Percentiles rank a stretch among this genome's conserved stretches.
phyloP scores from a whole-genome alignment of 2,797 vertebrate species.

The Spondyliosoma cantharus region DNA sequence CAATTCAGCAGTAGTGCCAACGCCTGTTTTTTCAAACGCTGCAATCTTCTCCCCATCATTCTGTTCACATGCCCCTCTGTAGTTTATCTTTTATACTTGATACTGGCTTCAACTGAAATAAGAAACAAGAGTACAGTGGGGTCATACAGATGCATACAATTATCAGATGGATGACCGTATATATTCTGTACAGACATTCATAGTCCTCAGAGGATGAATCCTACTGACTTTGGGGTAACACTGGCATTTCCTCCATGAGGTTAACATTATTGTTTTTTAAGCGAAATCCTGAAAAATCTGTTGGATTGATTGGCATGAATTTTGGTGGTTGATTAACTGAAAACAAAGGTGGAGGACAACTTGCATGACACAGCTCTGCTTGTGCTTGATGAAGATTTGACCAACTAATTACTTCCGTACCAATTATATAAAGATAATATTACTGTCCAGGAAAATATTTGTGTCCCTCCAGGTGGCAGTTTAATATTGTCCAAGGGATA shows the following conservation, averaged over 20 bases:
- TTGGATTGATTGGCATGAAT: no score
- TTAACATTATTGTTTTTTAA: no score
- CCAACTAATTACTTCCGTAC: no score
- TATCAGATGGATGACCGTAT: neutral
- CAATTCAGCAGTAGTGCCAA: constrained; percentile 2
- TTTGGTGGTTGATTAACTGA: no score
- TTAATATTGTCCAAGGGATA: neutral
- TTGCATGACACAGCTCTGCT: no score
- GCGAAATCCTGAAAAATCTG: no score
- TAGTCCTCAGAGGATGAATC: neutral
- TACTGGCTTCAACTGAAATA: constrained; percentile 81
- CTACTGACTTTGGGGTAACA: neutral
- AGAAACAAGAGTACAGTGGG: constrained; percentile 21
- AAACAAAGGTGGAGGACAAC: no score
- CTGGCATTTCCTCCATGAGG: neutral
- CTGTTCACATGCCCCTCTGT: constrained; percentile 7
- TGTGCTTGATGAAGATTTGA: no score
- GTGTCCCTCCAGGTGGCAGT: neutral
- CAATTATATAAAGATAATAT: no score
- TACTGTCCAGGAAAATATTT: neutral
- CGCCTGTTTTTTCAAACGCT: constrained; percentile 20
- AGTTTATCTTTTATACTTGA: constrained; percentile 73
- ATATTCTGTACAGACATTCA: neutral
- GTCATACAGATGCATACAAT: neutral
- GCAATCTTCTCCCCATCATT: neutral